Percentiles rank a stretch among this genome's conserved stretches.
These are phyloP conservation scores for Potorous gilbertii DNA, from an alignment of 2,797 vertebrate species.

Conservation along the genomic window DNA sequence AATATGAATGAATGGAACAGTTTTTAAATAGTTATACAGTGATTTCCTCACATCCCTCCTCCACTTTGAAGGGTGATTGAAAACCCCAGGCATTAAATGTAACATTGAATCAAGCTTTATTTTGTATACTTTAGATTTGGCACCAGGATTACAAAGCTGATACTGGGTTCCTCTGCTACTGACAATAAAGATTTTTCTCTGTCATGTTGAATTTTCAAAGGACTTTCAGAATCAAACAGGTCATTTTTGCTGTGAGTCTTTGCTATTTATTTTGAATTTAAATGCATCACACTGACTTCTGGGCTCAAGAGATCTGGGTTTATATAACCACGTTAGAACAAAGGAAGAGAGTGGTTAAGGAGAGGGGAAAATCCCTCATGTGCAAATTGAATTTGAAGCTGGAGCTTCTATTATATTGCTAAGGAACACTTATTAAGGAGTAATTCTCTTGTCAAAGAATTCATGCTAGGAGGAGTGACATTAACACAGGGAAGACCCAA, in stretches of 20 bases:
- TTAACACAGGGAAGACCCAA: slow-evolving; percentile 57
- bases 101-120: slow-evolving; percentile 82
- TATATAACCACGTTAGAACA: slow-evolving; percentile 64
- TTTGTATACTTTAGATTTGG: slow-evolving; percentile 72
- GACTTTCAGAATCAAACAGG: slow-evolving; percentile 74
- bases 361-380: slow-evolving; percentile 63
- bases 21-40: slow-evolving; percentile 53
- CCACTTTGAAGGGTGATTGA: slow-evolving; percentile 78
- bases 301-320: slow-evolving; percentile 54
- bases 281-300: slow-evolving; percentile 68
- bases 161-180: slow-evolving; percentile 73
- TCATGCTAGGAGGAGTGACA: slow-evolving; percentile 54
- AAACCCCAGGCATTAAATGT: slow-evolving; percentile 81
- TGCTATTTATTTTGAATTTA: slow-evolving; percentile 80
- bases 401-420: slow-evolving; percentile 71
- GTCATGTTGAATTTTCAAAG: slow-evolving; percentile 79
- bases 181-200: slow-evolving; percentile 81
- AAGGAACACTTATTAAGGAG: slow-evolving; percentile 61
- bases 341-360: slow-evolving; percentile 42
- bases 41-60: slow-evolving; percentile 41
- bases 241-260: slow-evolving; percentile 70
- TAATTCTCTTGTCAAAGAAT: slow-evolving; percentile 65
- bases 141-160: slow-evolving; percentile 77
- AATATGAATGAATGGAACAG: slow-evolving; percentile 48
- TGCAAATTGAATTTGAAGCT: slow-evolving; percentile 72